Conservation (phyloP, 2,888 invertebrate species). For the Diaperis boleti region DNA sequence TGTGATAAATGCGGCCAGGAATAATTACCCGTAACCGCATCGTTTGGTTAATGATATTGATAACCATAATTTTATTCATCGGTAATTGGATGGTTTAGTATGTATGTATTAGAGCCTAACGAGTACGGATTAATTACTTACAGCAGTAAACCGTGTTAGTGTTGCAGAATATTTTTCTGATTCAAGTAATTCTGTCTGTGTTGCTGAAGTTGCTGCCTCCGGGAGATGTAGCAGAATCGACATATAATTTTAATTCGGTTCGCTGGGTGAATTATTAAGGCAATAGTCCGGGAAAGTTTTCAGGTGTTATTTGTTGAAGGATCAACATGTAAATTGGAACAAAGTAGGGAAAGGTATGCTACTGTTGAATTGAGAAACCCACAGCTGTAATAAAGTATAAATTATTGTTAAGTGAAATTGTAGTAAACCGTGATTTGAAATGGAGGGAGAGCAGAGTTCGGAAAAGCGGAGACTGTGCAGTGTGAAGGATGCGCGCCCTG, state of each 20-base stretch:
- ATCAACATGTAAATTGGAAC: slow-evolving; percentile 11
- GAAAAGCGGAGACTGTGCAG: slow-evolving; percentile 50
- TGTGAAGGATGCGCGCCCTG: slow-evolving; percentile 49
- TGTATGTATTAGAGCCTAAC: no score
- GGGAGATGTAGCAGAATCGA: neutral
- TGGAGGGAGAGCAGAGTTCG: slow-evolving; percentile 20
- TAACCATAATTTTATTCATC: no score
- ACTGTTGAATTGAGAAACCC: slow-evolving; percentile 11
- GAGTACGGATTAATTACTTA: no score
- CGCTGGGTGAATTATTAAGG: slow-evolving; percentile 23
- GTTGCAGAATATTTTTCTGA: no score
- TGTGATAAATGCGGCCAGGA: no score
- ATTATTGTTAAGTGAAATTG: slow-evolving; percentile 24
- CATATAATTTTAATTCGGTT: slow-evolving; percentile 25
- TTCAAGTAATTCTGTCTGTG: neutral
- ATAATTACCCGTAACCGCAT: no score
- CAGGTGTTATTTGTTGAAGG: neutral
- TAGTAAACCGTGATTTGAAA: slow-evolving; percentile 27
- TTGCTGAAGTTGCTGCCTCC: neutral
- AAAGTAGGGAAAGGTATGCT: neutral
- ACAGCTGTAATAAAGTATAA: slow-evolving; percentile 29
- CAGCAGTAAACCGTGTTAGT: no score
- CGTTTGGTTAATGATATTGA: no score
- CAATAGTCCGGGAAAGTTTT: slow-evolving; percentile 1
- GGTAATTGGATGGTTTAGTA: no score